Evolutionary conservation across 2,888 invertebrate genomes (phyloP), one percentile per base, ranked within the genome.

Genomic region (Hydraecia micacea): DNA sequence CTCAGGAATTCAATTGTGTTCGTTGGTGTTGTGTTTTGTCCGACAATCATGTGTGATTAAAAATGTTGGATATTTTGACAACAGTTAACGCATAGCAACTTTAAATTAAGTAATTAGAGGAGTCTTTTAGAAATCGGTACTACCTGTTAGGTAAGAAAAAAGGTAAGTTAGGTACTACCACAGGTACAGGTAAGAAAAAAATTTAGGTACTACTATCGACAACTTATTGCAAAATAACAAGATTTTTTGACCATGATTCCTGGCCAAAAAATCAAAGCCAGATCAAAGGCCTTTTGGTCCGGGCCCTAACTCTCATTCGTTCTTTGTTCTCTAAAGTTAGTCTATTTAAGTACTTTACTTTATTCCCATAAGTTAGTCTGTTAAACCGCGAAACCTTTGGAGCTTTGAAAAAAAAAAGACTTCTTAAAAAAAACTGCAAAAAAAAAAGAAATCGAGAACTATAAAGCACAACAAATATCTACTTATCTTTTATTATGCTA

Each of bases 391-490:
- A 21, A 67, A 25, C 0, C 0, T 13, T 25, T 13, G 18, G 0
- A 39, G 36, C 28, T 28, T 79, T 60, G 6, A 28, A 80, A 60
- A 58, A 6, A 46, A 3, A 7, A 32, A 3, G 25, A 13, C 25
- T 21, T 1, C 18, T 2, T 32, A 32, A 32, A 32, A 21, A 42
- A 77, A 39, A n/a, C n/a, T n/a, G n/a, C n/a, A 39, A 32, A 28
- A 28, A 25, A 36, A n/a, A 55, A 18, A 13, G 5, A 25, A 28
- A 8, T 18, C 3, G 32, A 39, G 11, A 52, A 42, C n/a, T 66
- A 49, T 21, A 81, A 66, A 66, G 62, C 46, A 46, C 28, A 36
- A 62, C 7, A 49, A 46, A 46, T 3, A n/a, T n/a, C n/a, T n/a
- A 36, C 5, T 4, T 36, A 15, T 46, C 7, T 72, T 71, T n/a